Conservation (phyloP, 2,113 vertebrate species). For the Bubalus kerabau region DNA sequence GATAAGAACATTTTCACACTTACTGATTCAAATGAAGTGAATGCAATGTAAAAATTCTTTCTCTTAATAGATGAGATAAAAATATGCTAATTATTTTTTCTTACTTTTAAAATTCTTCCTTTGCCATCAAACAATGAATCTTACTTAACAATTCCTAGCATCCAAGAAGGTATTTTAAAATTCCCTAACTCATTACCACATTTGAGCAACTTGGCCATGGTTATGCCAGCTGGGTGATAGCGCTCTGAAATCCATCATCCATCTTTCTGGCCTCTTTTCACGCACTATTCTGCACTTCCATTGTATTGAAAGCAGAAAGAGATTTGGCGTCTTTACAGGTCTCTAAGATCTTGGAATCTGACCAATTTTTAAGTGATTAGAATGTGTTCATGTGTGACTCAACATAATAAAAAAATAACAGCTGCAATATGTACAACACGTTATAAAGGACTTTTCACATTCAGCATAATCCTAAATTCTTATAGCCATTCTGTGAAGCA, state of each 20-base stretch:
- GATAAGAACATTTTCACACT: slow-evolving; percentile 29
- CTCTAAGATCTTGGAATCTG: background rate
- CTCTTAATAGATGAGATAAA: background rate
- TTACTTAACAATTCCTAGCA: background rate
- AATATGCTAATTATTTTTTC: background rate
- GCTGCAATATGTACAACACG: background rate
- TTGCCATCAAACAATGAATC: background rate
- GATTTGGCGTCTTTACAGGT: background rate
- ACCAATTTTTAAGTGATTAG: background rate
- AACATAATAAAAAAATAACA: background rate
- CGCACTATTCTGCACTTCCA: accelerated
- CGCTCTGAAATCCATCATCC: background rate
- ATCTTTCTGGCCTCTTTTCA: background rate
- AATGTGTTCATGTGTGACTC: background rate
- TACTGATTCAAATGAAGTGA: background rate
- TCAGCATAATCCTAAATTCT: background rate
- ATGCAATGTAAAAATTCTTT: background rate
- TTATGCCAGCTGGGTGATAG: background rate
- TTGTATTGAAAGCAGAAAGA: background rate
- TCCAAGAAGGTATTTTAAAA: background rate
- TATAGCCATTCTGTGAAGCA: background rate
- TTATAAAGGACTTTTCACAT: background rate
- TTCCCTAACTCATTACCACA: background rate
- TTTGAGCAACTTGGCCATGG: background rate
- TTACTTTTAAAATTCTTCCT: background rate